Evolutionary conservation across 2,888 invertebrate species (phyloP).

Genomic region (Conops quadrifasciatus): DNA sequence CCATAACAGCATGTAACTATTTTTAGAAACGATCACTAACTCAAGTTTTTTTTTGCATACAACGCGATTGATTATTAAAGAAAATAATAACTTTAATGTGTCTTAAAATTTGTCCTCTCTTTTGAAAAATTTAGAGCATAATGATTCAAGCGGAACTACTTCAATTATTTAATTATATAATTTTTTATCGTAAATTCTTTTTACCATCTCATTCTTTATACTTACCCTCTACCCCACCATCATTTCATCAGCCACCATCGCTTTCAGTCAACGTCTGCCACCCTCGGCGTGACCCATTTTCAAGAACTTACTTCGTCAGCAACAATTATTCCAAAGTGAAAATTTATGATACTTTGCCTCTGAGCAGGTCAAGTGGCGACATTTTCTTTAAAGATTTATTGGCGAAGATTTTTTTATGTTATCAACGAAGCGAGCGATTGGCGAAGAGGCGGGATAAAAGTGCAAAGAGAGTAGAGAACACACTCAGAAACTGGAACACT

Average conservation of each 20-base stretch:
- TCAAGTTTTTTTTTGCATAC: too few species aligned
- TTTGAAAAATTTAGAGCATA: too few species aligned
- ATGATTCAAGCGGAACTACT: not conserved
- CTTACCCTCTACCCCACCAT: not conserved
- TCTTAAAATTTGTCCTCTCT: too few species aligned
- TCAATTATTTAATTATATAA: conserved; percentile 17
- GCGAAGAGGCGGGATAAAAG: not conserved
- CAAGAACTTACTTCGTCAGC: conserved; percentile 39
- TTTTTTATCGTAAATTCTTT: conserved; percentile 5
- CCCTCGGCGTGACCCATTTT: not conserved
- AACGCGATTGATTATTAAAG: too few species aligned
- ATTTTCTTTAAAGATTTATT: conserved; percentile 51
- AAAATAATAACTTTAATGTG: too few species aligned
- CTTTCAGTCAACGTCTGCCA: not conserved
- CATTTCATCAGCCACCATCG: too few species aligned
- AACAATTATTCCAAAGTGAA: conserved; percentile 47
- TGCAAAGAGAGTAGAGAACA: not conserved
- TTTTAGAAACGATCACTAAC: too few species aligned
- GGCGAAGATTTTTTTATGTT: conserved; percentile 24
- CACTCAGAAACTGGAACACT: not conserved
- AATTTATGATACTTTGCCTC: conserved; percentile 49
- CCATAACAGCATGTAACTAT: too few species aligned
- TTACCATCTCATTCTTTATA: not conserved
- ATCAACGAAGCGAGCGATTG: conserved; percentile 18
- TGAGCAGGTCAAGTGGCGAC: conserved; percentile 50